These are phyloP conservation scores for Himantopus leucocephalus DNA, from an alignment of 2,113 vertebrate genomes.

Conservation along the genomic window DNA sequence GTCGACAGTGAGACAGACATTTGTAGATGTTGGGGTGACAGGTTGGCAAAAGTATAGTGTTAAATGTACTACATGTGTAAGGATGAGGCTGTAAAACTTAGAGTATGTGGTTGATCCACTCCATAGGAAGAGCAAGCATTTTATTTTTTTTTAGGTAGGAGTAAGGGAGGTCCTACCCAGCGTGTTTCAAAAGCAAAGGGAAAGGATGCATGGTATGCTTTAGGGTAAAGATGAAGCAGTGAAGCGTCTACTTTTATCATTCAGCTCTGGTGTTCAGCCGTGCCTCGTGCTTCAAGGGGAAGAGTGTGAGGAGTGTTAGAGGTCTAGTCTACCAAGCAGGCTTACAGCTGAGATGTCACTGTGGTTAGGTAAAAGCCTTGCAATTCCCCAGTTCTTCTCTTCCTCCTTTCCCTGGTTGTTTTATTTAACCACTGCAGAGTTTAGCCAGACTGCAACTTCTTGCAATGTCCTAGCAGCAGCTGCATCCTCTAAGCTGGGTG, in stretches of 20 bases:
- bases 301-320: not conserved
- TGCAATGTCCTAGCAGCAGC: not conserved
- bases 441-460: not conserved
- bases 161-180: not conserved
- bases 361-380: not conserved
- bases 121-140: not conserved
- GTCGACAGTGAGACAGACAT: not conserved
- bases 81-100: not conserved
- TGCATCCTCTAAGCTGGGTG: too few species aligned
- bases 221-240: not conserved
- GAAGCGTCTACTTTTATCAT: not conserved
- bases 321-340: not conserved
- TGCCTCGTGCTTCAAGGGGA: not conserved
- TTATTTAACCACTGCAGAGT: not conserved
- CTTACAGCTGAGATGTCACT: not conserved
- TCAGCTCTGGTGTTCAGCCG: not conserved
- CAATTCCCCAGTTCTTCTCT: not conserved
- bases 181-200: not conserved
- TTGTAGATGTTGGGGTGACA: not conserved
- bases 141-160: not conserved
- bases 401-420: not conserved
- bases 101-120: fast-evolving
- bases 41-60: not conserved
- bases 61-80: not conserved
- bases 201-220: not conserved